Evolutionary conservation across 2,888 invertebrate species (phyloP).

Genomic region (Heliconius hortense): DNA sequence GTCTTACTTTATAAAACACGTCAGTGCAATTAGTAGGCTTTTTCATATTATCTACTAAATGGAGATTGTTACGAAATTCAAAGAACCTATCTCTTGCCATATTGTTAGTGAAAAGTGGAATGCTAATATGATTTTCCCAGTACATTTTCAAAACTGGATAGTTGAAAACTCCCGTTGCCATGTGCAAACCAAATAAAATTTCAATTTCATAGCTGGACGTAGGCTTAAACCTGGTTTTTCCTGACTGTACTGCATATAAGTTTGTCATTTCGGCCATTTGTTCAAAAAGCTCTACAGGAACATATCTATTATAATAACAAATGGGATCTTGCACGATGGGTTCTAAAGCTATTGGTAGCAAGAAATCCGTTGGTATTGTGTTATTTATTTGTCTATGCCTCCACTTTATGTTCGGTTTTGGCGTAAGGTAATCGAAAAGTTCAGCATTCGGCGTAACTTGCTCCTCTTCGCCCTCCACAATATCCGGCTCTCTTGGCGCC

Average conservation of each 20-base stretch:
- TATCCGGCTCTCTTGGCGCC: too few relatives aligned
- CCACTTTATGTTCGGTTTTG: too few relatives aligned
- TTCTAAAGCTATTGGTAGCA: too few relatives aligned
- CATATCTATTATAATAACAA: slow-evolving; percentile 43
- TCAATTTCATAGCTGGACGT: slow-evolving; percentile 43
- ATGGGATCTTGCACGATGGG: too few relatives aligned
- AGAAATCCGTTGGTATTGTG: too few relatives aligned
- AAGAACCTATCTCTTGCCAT: slow-evolving; percentile 47
- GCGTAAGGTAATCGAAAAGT: too few relatives aligned
- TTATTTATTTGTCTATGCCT: too few relatives aligned
- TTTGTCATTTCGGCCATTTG: slow-evolving; percentile 47
- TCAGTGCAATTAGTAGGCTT: too few relatives aligned
- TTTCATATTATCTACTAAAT: too few relatives aligned
- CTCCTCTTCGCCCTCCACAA: too few relatives aligned
- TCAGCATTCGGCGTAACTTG: too few relatives aligned
- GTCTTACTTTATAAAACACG: too few relatives aligned
- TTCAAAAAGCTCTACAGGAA: slow-evolving; percentile 44
- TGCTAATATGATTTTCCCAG: slow-evolving; percentile 43
- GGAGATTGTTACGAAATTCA: slow-evolving; percentile 40
- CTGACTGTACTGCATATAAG: slow-evolving; percentile 41
- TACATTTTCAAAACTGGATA: background rate
- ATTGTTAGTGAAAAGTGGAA: slow-evolving; percentile 43
- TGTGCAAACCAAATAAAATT: slow-evolving; percentile 43
- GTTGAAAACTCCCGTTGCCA: background rate
- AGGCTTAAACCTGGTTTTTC: slow-evolving; percentile 42